These are phyloP conservation scores for Drosophila meridiana DNA, from an alignment of 2,888 invertebrate species.

Conservation along the genomic window DNA sequence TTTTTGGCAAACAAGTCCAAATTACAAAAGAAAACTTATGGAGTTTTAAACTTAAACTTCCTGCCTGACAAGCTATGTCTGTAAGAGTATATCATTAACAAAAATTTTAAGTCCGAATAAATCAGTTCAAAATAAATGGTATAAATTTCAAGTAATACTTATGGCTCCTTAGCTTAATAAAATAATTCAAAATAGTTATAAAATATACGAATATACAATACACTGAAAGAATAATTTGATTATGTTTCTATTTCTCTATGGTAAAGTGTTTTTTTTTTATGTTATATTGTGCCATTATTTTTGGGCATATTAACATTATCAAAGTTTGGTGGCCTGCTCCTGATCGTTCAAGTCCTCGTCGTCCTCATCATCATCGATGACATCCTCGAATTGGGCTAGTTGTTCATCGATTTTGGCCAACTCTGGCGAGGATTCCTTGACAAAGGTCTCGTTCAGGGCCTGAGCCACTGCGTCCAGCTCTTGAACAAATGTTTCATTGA, in stretches of 20 bases:
- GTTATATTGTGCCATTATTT: background rate
- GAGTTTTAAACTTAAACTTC: too few relatives aligned
- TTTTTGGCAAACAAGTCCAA: too few relatives aligned
- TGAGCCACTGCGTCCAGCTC: slow-evolving; percentile 67
- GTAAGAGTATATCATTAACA: too few relatives aligned
- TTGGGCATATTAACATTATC: slow-evolving; percentile 56
- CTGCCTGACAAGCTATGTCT: too few relatives aligned
- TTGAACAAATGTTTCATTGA: slow-evolving; percentile 69
- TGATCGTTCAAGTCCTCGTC: slow-evolving; percentile 34
- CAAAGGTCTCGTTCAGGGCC: slow-evolving; percentile 69
- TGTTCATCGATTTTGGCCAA: slow-evolving; percentile 63
- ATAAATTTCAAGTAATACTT: too few relatives aligned
- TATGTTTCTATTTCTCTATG: background rate
- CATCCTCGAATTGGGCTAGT: slow-evolving; percentile 49
- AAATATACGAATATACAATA: background rate
- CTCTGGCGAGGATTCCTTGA: slow-evolving; percentile 59
- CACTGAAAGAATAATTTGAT: background rate
- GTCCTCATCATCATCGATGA: slow-evolving; percentile 32
- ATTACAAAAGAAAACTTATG: too few relatives aligned
- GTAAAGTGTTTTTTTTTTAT: too few relatives aligned
- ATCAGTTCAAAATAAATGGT: too few relatives aligned
- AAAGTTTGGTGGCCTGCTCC: slow-evolving; percentile 60
- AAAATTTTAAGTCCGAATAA: too few relatives aligned
- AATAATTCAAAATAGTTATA: too few relatives aligned
- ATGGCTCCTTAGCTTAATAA: too few relatives aligned